phyloP scores from a whole-genome alignment of 2,797 vertebrate species.

The Triplophysa yarkandensis region DNA sequence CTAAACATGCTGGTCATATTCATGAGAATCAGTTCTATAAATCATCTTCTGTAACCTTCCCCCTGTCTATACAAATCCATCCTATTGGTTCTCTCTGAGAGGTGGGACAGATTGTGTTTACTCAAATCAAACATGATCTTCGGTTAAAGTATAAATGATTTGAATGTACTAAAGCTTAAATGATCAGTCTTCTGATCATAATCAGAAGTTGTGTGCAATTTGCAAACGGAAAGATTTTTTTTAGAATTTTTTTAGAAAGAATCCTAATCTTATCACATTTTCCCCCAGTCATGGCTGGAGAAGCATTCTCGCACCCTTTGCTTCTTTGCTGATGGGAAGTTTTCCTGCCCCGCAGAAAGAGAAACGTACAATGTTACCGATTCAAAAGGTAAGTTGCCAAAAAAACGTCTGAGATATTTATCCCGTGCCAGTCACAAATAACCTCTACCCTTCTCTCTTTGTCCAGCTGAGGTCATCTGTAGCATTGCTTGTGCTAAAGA shows the following conservation, averaged over 20 bases:
- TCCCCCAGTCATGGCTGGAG: slow-evolving; percentile 74
- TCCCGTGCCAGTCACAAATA: background rate
- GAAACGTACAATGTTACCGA: slow-evolving; percentile 56
- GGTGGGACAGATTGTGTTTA: slow-evolving; percentile 4
- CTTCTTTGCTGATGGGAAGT: slow-evolving; percentile 71
- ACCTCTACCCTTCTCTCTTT: background rate
- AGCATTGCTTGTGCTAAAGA: slow-evolving; percentile 65
- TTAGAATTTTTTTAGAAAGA: no score
- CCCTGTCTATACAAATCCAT: background rate
- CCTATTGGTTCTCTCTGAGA: slow-evolving; percentile 19
- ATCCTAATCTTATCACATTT: background rate
- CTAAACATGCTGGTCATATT: background rate
- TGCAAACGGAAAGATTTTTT: background rate
- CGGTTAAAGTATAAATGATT: background rate
- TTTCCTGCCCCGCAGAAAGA: slow-evolving; percentile 61
- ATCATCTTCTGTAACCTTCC: slow-evolving; percentile 35
- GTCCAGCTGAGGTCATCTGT: slow-evolving; percentile 66
- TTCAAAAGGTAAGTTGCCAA: slow-evolving; percentile 66
- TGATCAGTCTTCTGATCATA: background rate
- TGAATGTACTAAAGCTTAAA: background rate
- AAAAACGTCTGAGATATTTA: background rate
- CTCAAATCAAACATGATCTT: background rate
- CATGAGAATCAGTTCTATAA: background rate
- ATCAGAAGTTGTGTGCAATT: background rate
- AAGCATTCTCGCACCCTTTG: slow-evolving; percentile 67